A percentile compares a stretch with the other conserved stretches of the same genome.
Evolutionary conservation across 23 tunicate genomes (phyloP).

Genomic region (Styela clava): DNA sequence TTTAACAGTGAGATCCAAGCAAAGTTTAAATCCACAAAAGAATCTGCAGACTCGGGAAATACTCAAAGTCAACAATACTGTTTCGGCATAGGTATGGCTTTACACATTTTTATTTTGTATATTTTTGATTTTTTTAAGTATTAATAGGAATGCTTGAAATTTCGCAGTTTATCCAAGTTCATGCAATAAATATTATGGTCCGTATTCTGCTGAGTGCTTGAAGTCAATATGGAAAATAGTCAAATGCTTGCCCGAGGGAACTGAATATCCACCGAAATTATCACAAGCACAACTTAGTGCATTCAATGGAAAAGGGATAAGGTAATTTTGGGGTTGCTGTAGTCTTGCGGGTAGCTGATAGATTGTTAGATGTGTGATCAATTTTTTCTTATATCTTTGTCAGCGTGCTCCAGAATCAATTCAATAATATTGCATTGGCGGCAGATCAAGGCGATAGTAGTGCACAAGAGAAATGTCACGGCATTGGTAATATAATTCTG

Average conservation of each 20-base stretch:
- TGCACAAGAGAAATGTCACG: slow-evolving; percentile 26
- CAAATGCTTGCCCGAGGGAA: slow-evolving; percentile 9
- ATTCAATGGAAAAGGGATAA: neutral
- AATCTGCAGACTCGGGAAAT: slow-evolving; percentile 3
- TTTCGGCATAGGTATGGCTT: slow-evolving; percentile 7
- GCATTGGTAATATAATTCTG: slow-evolving; percentile 26
- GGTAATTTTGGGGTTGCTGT: too few relatives aligned
- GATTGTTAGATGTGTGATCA: neutral
- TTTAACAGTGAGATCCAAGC: slow-evolving; percentile 10
- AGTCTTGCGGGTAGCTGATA: too few relatives aligned
- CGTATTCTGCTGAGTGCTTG: slow-evolving; percentile 13
- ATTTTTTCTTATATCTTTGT: neutral
- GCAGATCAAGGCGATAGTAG: slow-evolving; percentile 10
- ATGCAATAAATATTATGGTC: slow-evolving; percentile 10
- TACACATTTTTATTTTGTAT: neutral
- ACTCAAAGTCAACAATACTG: slow-evolving; percentile 6
- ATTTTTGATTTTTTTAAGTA: neutral
- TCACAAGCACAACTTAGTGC: neutral
- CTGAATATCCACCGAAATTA: slow-evolving; percentile 1
- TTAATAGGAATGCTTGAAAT: too few relatives aligned
- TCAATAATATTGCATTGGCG: neutral
- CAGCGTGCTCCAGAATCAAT: neutral
- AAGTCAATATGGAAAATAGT: slow-evolving; percentile 17
- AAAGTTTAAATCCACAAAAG: neutral
- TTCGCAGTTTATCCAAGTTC: neutral